A percentile compares a stretch with the other conserved stretches of the same genome.
Conservation (phyloP, 2,113 vertebrate species). For the Chaenogobius annularis region DNA sequence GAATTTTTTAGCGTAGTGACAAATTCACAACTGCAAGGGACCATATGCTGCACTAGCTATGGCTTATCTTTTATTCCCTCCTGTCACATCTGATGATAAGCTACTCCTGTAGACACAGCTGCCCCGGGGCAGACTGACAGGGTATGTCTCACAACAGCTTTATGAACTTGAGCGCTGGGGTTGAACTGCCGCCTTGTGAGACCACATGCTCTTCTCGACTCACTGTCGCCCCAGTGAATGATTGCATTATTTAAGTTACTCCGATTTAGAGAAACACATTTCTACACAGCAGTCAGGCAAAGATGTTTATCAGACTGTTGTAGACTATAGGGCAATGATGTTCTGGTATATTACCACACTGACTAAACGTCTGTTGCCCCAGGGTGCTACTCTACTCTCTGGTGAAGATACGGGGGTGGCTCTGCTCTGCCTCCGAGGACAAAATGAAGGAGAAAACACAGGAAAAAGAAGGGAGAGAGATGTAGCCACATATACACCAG, state of each 20-base stretch:
- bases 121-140: not conserved
- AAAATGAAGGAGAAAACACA: conserved; percentile 49
- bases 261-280: not conserved
- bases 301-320: conserved; percentile 8
- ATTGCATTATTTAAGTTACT: not conserved
- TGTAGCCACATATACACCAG: conserved; percentile 7
- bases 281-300: not conserved
- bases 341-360: conserved; percentile 5
- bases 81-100: not conserved
- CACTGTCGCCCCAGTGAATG: not conserved
- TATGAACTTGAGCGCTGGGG: not conserved
- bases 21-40: not conserved
- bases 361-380: conserved; percentile 47
- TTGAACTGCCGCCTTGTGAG: not conserved
- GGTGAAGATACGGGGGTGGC: conserved; percentile 61
- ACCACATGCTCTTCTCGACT: not conserved
- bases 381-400: conserved; percentile 46
- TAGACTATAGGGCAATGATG: not conserved
- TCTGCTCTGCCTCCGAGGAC: conserved; percentile 51
- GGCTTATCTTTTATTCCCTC: not conserved
- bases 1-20: not conserved
- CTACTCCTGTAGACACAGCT: not conserved
- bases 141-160: not conserved
- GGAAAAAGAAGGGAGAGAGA: conserved; percentile 22
- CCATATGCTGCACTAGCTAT: not conserved